Base-by-base conservation (phyloP, 2,888 invertebrate species). In the Andrena flavipes region DNA sequence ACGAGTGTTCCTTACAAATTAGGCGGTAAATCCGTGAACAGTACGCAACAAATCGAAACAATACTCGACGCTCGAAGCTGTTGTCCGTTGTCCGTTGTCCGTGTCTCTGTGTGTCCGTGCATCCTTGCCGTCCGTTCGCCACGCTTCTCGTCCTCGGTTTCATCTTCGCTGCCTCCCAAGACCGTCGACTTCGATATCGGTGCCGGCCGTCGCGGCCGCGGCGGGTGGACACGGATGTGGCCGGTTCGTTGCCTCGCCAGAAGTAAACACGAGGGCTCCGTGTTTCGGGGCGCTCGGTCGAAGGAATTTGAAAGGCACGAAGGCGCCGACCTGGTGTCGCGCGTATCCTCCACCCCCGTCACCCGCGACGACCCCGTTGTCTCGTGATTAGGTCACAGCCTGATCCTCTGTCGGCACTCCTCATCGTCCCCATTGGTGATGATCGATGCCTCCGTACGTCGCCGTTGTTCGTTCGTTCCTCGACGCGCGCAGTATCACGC, bases 351-450 rank as follows among this genome's bases (percentile, higher is more conserved):
- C 59, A 42, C 67, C 65, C 76, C 77, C 67, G 35, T 67, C 70
- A 48, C 74, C 70, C 56, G n/a, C 67, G 78, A 33, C 33, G 75
- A 71, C 68, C 23, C 20, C 23, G 59, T 76, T 60, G 72, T 77
- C 77, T 76, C 84, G 80, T 81, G 84, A 86, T 85, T 88, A 84
- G 74, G 84, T 88, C 88, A 88, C 88, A 88, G 88, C 88, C 88
- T 88, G 88, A 88, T 88, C 87, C 87, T 75, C 81, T 75, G 80
- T 84, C 84, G 84, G 85, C 82, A 82, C 77, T 78, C 77, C 82
- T 80, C 82, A 68, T 82, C 85, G 85, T 82, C 63, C 64, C 60
- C 79, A 42, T 42, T 64, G 59, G 29, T 62, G 77, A 83, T 68
- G 82, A 83, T 76, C 76, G 62, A 77, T 78, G 82, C 76, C 82